Evolutionary conservation across 2,113 vertebrate genomes (phyloP).

Genomic region (Pygoscelis adeliae): DNA sequence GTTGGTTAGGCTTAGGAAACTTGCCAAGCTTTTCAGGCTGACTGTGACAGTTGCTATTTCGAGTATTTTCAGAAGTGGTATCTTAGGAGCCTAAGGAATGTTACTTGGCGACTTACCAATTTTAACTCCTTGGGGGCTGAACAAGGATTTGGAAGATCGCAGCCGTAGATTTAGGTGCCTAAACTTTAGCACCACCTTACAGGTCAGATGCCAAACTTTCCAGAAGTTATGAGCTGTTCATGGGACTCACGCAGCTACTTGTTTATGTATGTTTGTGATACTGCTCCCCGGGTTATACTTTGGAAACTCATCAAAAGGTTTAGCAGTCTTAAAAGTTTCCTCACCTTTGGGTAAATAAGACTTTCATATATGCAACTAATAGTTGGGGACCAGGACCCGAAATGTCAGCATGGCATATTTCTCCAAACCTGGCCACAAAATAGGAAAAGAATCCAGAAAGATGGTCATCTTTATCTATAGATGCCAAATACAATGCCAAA

Average conservation of each 20-base stretch:
- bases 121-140: background rate
- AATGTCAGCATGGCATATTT: background rate
- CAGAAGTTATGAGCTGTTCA: conserved; percentile 23
- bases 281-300: background rate
- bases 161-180: background rate
- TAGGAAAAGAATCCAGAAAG: background rate
- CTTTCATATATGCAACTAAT: background rate
- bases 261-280: conserved; percentile 18
- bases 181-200: background rate
- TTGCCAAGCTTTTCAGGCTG: background rate
- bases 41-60: background rate
- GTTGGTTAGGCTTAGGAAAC: background rate
- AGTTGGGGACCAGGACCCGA: background rate
- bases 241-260: background rate
- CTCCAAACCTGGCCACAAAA: background rate
- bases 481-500: background rate
- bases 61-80: background rate
- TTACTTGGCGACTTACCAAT: background rate
- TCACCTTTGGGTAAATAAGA: conserved; percentile 15
- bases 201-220: background rate
- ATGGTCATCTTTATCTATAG: background rate
- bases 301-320: background rate
- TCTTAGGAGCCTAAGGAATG: background rate
- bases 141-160: background rate
- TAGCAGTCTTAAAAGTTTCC: conserved; percentile 30